Evolutionary conservation across 2,888 invertebrate genomes (phyloP), one percentile per base, ranked within the genome.

Genomic region (Leucophenga maculata): DNA sequence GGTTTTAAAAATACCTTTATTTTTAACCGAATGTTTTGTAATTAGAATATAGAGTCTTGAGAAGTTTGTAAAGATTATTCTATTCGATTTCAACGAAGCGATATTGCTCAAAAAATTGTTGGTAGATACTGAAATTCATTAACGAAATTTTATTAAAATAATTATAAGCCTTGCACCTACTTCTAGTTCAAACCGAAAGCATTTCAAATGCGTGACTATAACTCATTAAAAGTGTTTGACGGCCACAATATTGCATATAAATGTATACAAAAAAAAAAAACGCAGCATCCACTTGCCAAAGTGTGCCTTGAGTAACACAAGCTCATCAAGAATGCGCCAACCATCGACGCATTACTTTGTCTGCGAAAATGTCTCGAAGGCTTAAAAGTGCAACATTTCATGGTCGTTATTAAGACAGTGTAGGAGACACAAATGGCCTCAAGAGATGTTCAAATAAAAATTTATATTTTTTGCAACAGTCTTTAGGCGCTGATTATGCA

Each of bases 311-410:
- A 72, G 74, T 69, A 70, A 71, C 52, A 54, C 60, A 46, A 59
- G 16, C 68, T 32, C 22, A 67, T 26, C 16, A 16, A 9, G 57
- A 68, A 18, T 52, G 59, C 48, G 13, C 20, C 16, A 62, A 14
- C 3, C 16, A 62, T 20, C 3, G 26, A 18, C 44, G 14, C 16
- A 22, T 22, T 14, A 73, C 70, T 72, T 52, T 68, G 77, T 80
- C 83, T 75, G 73, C 74, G 70, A 64, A 72, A 77, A 77, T 76
- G 76, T 72, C 81, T 81, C 44, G 70, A 69, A 76, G 82, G 83
- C 84, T 74, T 73, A 78, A 75, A 76, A 75, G 74, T 74, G 75
- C 78, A 78, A 80, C 78, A 86, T 86, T 86, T 86, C 79, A 86
- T 86, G 86, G 83, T 82, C 80, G 80, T 84, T 83, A 86, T 77